Evolutionary conservation across 2,888 invertebrate species (phyloP), one percentile per base, ranked within the genome.

Genomic region (Brachycybe producta): DNA sequence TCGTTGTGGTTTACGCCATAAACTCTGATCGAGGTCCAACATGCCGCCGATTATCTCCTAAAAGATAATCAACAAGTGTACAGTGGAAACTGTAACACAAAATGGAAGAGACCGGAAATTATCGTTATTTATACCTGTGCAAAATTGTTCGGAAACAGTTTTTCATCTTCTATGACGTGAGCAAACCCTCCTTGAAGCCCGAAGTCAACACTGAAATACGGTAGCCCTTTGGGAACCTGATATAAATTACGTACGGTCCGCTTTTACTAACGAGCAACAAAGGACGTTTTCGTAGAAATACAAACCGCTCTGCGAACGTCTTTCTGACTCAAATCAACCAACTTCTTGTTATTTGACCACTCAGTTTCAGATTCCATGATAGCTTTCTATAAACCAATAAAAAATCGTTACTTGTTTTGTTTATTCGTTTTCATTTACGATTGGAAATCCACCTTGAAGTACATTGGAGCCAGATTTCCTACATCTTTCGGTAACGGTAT

Each of bases 151-250:
- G 92, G 87, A 68, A 97, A 97, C 34, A 77, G 65, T 50, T 78
- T 74, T 64, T 88, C 85, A 67, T 97, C 87, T 70, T 98, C 97
- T 61, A 98, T 90, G 0, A 97, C 86, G 70, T 98, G 97, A 41
- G 92, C 97, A 71, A 83, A 97, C 1, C 97, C 97, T 24, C 60
- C 59, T 43, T 84, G 79, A 71, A 82, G 78, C 17, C 88, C 94
- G 72, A 97, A 97, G 67, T 88, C 82, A 0, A 98, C 84, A 71
- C 82, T 79, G 68, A 98, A 92, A 66, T 97, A 98, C 1, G 95
- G 85, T 56, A 98, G 75, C 0, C 90, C 91, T 68, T 86, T 90
- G 0, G 97, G 98, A 54, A 98, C 62, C 65, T 57, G 19, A 38
- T 4, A 38, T 34, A 21, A 32, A 36, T 19, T 42, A 39, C 8